These are phyloP conservation scores for Dicentrarchus labrax DNA, from an alignment of 2,113 vertebrate species.

Conservation along the genomic window DNA sequence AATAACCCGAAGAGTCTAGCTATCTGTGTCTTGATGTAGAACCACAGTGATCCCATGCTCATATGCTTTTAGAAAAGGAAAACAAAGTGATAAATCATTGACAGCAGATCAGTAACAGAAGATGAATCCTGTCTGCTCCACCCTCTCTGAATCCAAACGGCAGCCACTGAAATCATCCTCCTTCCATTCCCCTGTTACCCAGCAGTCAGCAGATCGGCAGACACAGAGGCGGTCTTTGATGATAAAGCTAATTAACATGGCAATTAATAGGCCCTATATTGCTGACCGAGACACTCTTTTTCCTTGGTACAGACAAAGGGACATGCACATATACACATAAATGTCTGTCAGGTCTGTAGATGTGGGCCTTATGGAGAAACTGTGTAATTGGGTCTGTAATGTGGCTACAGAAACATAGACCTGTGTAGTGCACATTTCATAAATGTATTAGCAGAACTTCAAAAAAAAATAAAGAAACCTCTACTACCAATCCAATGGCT, in stretches of 20 bases:
- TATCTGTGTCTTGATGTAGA: slow-evolving; percentile 31
- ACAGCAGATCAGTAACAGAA: slow-evolving; percentile 52
- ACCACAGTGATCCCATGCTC: slow-evolving; percentile 27
- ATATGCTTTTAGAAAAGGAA: slow-evolving; percentile 56
- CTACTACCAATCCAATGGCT: background rate
- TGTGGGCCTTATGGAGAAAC: slow-evolving; percentile 17
- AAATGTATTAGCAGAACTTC: background rate
- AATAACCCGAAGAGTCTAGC: slow-evolving; percentile 18
- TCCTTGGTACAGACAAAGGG: background rate
- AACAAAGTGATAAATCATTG: slow-evolving; percentile 70
- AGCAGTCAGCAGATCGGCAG: slow-evolving; percentile 61
- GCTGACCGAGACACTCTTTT: slow-evolving; percentile 47
- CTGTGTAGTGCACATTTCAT: background rate
- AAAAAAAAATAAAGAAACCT: background rate
- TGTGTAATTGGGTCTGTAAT: slow-evolving; percentile 19
- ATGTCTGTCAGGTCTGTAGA: background rate
- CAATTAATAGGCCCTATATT: slow-evolving; percentile 64
- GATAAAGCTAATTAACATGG: slow-evolving; percentile 69
- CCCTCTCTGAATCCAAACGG: slow-evolving; percentile 35
- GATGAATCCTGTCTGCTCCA: slow-evolving; percentile 59
- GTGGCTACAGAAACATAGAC: slow-evolving; percentile 10
- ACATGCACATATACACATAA: background rate
- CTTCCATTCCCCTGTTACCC: slow-evolving; percentile 21
- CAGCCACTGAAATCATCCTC: slow-evolving; percentile 30
- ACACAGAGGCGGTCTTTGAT: slow-evolving; percentile 49